Percentiles rank a stretch among this genome's conserved stretches.
Evolutionary conservation across 2,797 vertebrate species (phyloP).

Genomic region (Hippoglossus hippoglossus): DNA sequence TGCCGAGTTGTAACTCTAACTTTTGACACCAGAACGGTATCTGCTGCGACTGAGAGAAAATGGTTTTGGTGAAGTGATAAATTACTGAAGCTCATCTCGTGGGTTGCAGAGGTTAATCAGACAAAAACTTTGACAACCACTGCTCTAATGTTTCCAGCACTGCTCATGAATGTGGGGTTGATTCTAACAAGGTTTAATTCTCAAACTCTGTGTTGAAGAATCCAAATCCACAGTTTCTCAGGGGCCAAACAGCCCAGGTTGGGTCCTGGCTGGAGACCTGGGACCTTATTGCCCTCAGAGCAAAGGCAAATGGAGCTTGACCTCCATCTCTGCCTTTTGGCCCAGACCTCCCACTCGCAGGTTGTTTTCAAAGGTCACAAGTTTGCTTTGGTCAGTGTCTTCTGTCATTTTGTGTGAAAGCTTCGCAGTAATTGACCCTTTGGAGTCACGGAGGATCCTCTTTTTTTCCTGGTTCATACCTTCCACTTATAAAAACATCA

Average conservation of each 20-base stretch:
- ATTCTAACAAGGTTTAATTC: not conserved
- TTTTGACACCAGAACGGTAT: too few relatives aligned
- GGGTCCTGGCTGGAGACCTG: conserved; percentile 36
- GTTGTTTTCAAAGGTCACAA: conserved; percentile 64
- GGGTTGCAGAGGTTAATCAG: too few relatives aligned
- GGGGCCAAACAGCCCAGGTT: conserved; percentile 23
- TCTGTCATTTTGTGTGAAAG: conserved; percentile 37
- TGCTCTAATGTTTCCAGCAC: not conserved
- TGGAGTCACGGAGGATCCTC: conserved; percentile 8
- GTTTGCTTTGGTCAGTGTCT: conserved; percentile 58
- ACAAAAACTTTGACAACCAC: not conserved
- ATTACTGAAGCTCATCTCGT: too few relatives aligned
- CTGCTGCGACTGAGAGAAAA: too few relatives aligned
- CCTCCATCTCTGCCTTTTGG: conserved; percentile 54
- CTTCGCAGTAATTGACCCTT: conserved; percentile 17
- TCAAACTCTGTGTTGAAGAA: not conserved
- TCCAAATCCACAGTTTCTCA: not conserved
- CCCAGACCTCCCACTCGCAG: conserved; percentile 67
- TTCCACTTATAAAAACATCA: not conserved
- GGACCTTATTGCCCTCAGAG: conserved; percentile 59
- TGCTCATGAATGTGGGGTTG: too few relatives aligned
- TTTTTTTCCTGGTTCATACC: not conserved
- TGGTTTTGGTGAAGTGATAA: too few relatives aligned
- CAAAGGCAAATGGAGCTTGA: conserved; percentile 67
- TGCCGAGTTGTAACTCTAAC: too few relatives aligned